A percentile compares a stretch with the other conserved stretches of the same genome.
These are phyloP conservation scores for Eristalinus aeneus DNA, from an alignment of 2,888 invertebrate genomes.

Conservation along the genomic window DNA sequence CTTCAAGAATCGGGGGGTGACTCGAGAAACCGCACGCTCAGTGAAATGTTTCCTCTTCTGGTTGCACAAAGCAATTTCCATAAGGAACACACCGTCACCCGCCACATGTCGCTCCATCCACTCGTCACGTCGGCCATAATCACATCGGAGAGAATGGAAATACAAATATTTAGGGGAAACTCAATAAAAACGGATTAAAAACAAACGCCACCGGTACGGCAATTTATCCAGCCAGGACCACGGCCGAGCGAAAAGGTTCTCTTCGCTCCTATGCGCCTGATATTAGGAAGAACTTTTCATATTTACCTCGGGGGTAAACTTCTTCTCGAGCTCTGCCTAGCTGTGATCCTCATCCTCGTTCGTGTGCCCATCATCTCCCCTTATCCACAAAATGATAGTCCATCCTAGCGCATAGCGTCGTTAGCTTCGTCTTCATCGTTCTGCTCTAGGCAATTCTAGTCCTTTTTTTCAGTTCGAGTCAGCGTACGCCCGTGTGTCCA, in stretches of 20 bases:
- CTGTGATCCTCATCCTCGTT: neutral
- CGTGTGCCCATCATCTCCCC: no score
- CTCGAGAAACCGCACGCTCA: no score
- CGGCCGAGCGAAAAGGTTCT: neutral
- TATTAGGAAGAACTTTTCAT: constrained; percentile 50
- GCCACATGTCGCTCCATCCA: no score
- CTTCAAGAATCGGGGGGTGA: no score
- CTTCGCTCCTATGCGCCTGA: constrained; percentile 1
- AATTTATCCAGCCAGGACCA: neutral
- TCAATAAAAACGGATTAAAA: constrained; percentile 33
- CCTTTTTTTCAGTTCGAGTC: constrained; percentile 8
- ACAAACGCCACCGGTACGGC: constrained; percentile 10
- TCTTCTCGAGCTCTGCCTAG: neutral
- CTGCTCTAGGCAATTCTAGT: constrained; percentile 27
- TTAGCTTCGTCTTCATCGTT: neutral
- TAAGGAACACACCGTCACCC: neutral
- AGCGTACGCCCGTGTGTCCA: neutral
- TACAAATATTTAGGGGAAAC: constrained; percentile 17
- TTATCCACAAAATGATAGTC: no score
- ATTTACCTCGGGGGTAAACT: constrained; percentile 47
- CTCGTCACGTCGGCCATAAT: no score
- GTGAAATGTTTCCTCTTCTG: no score
- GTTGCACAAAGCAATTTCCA: neutral
- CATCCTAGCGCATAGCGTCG: neutral
- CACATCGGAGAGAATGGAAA: neutral